These are phyloP conservation scores for Cerastis leucographa DNA, from an alignment of 2,888 invertebrate genomes.

Conservation along the genomic window DNA sequence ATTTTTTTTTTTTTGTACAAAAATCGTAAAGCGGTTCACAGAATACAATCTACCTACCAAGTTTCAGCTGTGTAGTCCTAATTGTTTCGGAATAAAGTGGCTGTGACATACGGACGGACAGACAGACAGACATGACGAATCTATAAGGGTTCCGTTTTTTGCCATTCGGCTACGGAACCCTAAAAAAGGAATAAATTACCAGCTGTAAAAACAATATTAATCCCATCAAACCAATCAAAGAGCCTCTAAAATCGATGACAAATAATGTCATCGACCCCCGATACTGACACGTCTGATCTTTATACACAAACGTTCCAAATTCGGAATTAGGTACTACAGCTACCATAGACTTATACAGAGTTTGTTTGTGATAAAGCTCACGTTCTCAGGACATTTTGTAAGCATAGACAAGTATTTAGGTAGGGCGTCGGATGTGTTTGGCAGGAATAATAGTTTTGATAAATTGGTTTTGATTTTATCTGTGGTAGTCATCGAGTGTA, in stretches of 20 bases:
- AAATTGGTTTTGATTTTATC: slow-evolving; percentile 58
- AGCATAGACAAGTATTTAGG: slow-evolving; percentile 48
- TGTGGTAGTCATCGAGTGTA: slow-evolving; percentile 50
- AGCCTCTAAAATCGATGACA: slow-evolving; percentile 54
- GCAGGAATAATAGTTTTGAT: slow-evolving; percentile 54
- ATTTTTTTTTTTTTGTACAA: too few species aligned
- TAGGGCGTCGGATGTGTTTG: slow-evolving; percentile 49
- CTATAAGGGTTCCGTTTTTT: too few species aligned
- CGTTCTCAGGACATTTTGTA: slow-evolving; percentile 60
- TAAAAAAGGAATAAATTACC: slow-evolving; percentile 31
- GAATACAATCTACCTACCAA: too few species aligned
- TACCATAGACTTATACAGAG: slow-evolving; percentile 58
- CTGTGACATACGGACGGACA: too few species aligned
- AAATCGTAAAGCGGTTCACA: too few species aligned
- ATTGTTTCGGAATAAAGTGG: too few species aligned
- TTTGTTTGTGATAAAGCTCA: slow-evolving; percentile 62
- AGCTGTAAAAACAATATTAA: slow-evolving; percentile 44
- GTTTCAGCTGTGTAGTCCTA: too few species aligned
- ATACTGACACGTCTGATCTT: slow-evolving; percentile 59
- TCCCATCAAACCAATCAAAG: slow-evolving; percentile 41
- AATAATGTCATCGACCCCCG: slow-evolving; percentile 61
- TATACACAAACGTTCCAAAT: slow-evolving; percentile 64
- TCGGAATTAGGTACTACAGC: slow-evolving; percentile 51
- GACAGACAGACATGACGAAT: too few species aligned
- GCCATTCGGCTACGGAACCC: too few species aligned